Conservation (phyloP, 2,888 invertebrate species). For the Drosophila paramelanica region DNA sequence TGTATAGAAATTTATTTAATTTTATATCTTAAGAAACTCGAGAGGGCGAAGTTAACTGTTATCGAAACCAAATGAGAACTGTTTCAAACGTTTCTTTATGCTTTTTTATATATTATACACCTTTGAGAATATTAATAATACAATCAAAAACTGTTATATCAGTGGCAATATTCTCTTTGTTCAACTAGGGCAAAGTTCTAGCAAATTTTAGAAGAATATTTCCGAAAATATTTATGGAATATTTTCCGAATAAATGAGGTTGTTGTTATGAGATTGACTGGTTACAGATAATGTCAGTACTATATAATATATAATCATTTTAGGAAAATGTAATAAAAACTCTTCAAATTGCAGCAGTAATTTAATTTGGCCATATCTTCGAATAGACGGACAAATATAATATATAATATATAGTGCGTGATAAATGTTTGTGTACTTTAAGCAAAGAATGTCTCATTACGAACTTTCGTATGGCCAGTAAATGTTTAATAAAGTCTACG, state of each 20-base stretch:
- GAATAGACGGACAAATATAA: not conserved
- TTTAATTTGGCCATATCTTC: not conserved
- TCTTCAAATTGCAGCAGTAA: not conserved
- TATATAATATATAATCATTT: not conserved
- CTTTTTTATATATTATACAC: too few species aligned
- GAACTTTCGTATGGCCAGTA: constrained; percentile 14
- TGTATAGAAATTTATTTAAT: too few species aligned
- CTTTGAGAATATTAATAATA: constrained; percentile 9
- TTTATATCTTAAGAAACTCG: too few species aligned
- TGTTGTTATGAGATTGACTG: too few species aligned
- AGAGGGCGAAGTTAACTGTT: too few species aligned
- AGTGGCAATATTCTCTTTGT: not conserved
- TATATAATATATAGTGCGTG: not conserved
- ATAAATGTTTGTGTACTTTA: not conserved
- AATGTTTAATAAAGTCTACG: constrained; percentile 25
- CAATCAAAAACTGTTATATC: constrained; percentile 6
- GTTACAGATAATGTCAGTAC: not conserved
- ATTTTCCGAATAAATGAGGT: not conserved
- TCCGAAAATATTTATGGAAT: not conserved
- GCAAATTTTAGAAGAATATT: not conserved
- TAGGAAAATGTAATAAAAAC: not conserved
- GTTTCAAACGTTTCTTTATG: not conserved
- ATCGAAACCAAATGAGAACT: not conserved
- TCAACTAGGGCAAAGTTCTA: constrained; percentile 1
- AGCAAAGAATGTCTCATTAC: constrained; percentile 6